Percentiles rank a stretch among this genome's conserved stretches.
Conservation (phyloP, 2,113 vertebrate species). For the Elephas maximus region DNA sequence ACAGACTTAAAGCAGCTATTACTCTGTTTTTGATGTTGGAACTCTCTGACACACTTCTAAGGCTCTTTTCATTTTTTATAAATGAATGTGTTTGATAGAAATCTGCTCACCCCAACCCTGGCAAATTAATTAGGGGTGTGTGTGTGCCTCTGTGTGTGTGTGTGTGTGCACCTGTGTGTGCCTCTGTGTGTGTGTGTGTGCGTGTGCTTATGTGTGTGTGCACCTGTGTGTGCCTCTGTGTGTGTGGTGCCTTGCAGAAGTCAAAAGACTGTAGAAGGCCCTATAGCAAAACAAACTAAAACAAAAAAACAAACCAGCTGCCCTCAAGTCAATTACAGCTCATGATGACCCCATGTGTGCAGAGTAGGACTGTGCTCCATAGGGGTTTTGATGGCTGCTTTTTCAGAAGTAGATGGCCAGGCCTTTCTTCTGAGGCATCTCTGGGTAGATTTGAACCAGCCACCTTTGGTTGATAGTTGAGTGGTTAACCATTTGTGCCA, state of each 20-base stretch:
- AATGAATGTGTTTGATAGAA: slow-evolving; percentile 36
- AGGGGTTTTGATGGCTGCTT: neutral
- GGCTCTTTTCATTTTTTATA: neutral
- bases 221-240: neutral
- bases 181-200: neutral
- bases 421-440: neutral
- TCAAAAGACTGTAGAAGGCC: neutral
- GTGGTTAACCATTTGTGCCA: neutral
- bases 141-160: neutral
- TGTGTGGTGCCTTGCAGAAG: neutral
- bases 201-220: too few species aligned
- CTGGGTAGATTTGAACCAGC: neutral
- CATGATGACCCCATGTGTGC: neutral
- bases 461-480: neutral
- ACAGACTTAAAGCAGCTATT: neutral
- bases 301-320: neutral
- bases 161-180: neutral
- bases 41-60: neutral
- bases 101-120: neutral
- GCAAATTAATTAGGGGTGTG: neutral
- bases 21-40: neutral
- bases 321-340: neutral
- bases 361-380: neutral
- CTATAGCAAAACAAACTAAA: rapidly evolving
- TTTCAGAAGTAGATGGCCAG: neutral